Base-by-base conservation (phyloP, 2,113 vertebrate species). In the Xenus cinereus region DNA sequence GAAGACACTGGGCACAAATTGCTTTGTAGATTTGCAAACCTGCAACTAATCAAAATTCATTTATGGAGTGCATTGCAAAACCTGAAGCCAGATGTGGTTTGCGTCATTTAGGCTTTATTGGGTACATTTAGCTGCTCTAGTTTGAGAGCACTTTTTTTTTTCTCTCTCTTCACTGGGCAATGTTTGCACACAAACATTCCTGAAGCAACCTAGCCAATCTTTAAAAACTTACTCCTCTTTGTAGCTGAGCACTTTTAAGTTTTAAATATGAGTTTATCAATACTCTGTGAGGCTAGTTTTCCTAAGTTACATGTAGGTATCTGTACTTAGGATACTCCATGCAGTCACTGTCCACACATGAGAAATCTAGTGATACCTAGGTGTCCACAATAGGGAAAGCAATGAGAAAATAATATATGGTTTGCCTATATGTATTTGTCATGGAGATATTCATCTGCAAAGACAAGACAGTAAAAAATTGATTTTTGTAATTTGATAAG, bases 71-170 rank as follows among this genome's bases (percentile, higher is more conserved):
- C 60, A 71, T 89, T 93, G 72, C 90, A 86, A 97, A 96, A 95
- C 72, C 79, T 95, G 90, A 96, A 94, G 73, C 88, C 88, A 96
- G 85, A 96, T 95, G 92, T 96, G 72, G 37, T 95, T 94, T 96
- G 68, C 13, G 2, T 87, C 85, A 90, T 87, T 90, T 88, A 78
- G 46, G 32, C 51, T 95, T 97, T 94, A 92, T 82, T 95, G 51
- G 93, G 88, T 86, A 96, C 82, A 90, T 91, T 94, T 81, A 84
- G 32, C 43, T 86, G 79, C 35, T 92, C 24, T 35, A 54, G 37
- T 75, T 41, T 62, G 57, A 94, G 30, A 90, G 18, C 12, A 77
- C 26, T 17, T 3, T 35, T 74, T 60, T 84, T 92, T 85, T 45
- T 30, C 32, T 87, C 32, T 87, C 11, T 89, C 16, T 91, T 87